Conservation (phyloP, 1,140 invertebrate species). For the Hyles vespertilio region DNA sequence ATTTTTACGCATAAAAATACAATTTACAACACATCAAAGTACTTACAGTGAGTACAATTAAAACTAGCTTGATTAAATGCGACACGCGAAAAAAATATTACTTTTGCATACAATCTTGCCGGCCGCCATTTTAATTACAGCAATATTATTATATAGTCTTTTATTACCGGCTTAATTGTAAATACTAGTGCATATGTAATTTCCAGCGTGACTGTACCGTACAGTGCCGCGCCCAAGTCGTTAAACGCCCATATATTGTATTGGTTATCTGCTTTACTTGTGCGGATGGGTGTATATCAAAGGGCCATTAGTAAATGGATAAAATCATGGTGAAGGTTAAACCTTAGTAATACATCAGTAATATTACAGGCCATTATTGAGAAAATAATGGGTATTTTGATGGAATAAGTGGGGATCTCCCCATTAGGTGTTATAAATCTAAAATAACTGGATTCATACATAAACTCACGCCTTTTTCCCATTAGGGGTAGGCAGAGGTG, state of each 20-base stretch:
- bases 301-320: no score
- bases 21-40: conserved; percentile 1
- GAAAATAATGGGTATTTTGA: no score
- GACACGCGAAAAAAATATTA: conserved; percentile 15
- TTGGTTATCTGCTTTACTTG: conserved; percentile 10
- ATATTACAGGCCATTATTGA: no score
- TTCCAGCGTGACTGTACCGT: conserved; percentile 19
- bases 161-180: conserved; percentile 1
- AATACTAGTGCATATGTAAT: conserved; percentile 15
- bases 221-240: conserved; percentile 29
- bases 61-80: conserved; percentile 3
- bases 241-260: conserved; percentile 30
- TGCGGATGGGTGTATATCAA: not conserved
- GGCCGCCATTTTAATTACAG: conserved; percentile 1
- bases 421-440: no score
- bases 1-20: no score
- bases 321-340: no score
- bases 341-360: no score
- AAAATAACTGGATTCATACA: no score
- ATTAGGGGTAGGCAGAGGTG: no score
- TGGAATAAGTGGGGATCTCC: no score
- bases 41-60: conserved; percentile 5
- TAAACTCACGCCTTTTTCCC: no score
- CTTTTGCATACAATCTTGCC: conserved; percentile 10
- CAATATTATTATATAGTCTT: conserved; percentile 4